phyloP scores from a whole-genome alignment of 2,888 invertebrate species.

The Ditula angustiorana region DNA sequence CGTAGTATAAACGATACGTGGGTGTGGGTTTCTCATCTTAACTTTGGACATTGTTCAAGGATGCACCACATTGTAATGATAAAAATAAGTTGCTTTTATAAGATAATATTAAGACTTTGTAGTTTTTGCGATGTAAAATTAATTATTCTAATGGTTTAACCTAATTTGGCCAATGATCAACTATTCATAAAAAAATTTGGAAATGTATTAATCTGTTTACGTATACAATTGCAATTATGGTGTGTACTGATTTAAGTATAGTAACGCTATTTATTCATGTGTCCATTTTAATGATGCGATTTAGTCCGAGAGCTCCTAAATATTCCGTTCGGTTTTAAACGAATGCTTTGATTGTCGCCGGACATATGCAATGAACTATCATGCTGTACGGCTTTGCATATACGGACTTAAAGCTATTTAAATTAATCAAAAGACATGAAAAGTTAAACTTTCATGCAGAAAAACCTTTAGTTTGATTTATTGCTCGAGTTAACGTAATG shows the following conservation, averaged over 20 bases:
- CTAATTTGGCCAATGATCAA: not conserved
- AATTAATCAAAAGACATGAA: too few relatives aligned
- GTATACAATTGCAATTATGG: not conserved
- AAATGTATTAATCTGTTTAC: not conserved
- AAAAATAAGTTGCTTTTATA: not conserved
- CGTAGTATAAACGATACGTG: constrained; percentile 13
- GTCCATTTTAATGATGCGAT: too few relatives aligned
- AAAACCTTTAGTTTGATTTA: too few relatives aligned
- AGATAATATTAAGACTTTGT: not conserved
- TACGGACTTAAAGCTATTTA: too few relatives aligned
- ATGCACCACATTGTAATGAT: constrained; percentile 34
- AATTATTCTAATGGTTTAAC: not conserved
- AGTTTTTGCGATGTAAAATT: not conserved
- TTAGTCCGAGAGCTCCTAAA: too few relatives aligned
- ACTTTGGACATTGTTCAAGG: constrained; percentile 61
- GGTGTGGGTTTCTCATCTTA: constrained; percentile 4
- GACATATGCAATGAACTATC: too few relatives aligned
- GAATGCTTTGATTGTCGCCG: too few relatives aligned
- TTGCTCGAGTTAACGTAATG: too few relatives aligned
- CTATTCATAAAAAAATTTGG: not conserved
- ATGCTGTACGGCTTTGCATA: too few relatives aligned
- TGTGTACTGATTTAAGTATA: too few relatives aligned
- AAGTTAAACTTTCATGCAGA: too few relatives aligned
- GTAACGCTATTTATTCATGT: not conserved
- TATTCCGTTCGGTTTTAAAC: too few relatives aligned